Evolutionary conservation across 2,888 invertebrate genomes (phyloP), one percentile per base, ranked within the genome.

Genomic region (Nebria salina): DNA sequence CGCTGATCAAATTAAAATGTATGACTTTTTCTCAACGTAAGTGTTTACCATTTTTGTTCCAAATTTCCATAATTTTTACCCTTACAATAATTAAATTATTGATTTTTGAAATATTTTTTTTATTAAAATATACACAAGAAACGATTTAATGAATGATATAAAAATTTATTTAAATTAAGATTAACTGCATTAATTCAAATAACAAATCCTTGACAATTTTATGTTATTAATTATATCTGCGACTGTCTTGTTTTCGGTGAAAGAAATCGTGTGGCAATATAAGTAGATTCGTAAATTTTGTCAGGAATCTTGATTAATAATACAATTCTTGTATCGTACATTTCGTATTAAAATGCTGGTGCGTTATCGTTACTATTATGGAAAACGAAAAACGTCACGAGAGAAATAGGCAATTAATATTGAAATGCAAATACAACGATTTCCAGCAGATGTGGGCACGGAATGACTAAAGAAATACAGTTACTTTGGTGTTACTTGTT

Each of bases 1-100:
- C 79, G 74, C 74, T 42, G 74, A 79, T 79, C 79, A 75, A 79
- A 79, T 79, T 79, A 79, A 79, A 74, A 79, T 79, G 66, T 79
- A 74, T 74, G 74, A 79, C 79, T 68, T 79, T 79, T 78, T 65
- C 78, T 43, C 74, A 74, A 43, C 43, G 75, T 65, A 65, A 74
- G 74, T 79, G 79, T 79, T 79, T 74, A 74, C 74, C 42, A 65
- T 73, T 74, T 73, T 79, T 75, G 79, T 20, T 42, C 25, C 3
- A 15, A 25, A 68, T 68, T 15, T 25, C 7, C 15, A 68, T 68
- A 25, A 25, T 68, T 68, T 25, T 68, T 68, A 8, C 25, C 25
- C 8, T 15, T 25, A 68, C 2, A 68, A 68, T 25, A 68, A 68
- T 25, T 25, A 11, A 68, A 68, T 68, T 25, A 68, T 68, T 68